These are phyloP conservation scores for Oncopodura yosiiana DNA, from an alignment of 1,140 invertebrate species.

Conservation along the genomic window DNA sequence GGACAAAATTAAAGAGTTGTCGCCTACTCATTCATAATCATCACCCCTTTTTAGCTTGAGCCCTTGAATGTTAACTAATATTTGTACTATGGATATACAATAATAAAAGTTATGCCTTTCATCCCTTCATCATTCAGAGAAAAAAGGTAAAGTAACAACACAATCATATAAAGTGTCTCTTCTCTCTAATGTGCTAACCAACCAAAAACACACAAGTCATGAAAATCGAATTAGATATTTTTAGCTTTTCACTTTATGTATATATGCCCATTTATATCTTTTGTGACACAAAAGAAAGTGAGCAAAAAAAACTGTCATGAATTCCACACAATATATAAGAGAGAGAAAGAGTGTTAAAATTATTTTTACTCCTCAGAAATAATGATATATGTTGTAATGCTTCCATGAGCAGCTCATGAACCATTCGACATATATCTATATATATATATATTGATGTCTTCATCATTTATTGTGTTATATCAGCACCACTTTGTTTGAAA, in stretches of 20 bases:
- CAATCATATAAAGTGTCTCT: too few species aligned
- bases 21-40: background rate
- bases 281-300: too few species aligned
- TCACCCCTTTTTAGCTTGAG: conserved; percentile 36
- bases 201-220: conserved; percentile 32
- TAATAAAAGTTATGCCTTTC: background rate
- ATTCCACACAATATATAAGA: too few species aligned
- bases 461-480: conserved; percentile 9
- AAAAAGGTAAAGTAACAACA: conserved; percentile 2
- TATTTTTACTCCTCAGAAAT: too few species aligned
- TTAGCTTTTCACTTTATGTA: conserved; percentile 3
- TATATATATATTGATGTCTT: conserved; percentile 25
- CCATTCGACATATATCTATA: conserved; percentile 25
- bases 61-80: too few species aligned
- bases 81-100: too few species aligned
- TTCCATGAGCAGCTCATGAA: conserved; percentile 31
- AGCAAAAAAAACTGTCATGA: too few species aligned
- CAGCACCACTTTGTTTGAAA: background rate
- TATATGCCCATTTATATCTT: background rate
- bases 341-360: too few species aligned
- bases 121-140: background rate
- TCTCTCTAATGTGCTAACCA: conserved; percentile 9
- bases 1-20: conserved; percentile 18
- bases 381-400: conserved; percentile 11
- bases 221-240: conserved; percentile 32